A percentile compares a stretch with the other conserved stretches of the same genome.
Conservation (phyloP, 2,797 vertebrate genomes). For the Schizothorax lantsangensis region DNA sequence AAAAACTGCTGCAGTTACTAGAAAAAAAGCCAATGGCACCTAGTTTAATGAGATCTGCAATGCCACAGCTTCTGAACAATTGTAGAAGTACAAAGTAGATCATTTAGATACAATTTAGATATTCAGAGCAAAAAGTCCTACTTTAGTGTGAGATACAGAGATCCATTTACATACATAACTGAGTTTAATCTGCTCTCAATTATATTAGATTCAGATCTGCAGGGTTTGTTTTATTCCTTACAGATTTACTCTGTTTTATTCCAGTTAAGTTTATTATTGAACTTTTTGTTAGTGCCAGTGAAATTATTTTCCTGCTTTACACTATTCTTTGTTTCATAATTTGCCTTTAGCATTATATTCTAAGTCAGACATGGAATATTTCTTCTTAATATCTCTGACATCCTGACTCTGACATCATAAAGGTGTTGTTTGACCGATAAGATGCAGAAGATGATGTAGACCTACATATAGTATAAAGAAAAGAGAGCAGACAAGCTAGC, state of each 20-base stretch:
- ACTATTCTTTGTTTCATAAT: background rate
- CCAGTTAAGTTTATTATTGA: background rate
- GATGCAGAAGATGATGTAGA: background rate
- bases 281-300: background rate
- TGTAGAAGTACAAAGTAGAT: conserved; percentile 17
- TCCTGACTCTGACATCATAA: background rate
- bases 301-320: background rate
- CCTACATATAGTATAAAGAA: background rate
- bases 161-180: conserved; percentile 1
- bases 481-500: background rate
- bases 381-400: background rate
- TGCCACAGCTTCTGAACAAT: background rate
- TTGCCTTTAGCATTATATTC: background rate
- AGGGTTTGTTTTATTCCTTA: conserved; percentile 1
- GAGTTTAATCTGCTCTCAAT: background rate
- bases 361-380: background rate
- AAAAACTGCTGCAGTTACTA: background rate
- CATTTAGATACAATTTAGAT: conserved; percentile 8
- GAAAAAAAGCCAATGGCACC: background rate
- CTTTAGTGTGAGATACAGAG: background rate
- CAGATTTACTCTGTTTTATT: background rate
- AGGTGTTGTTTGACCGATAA: background rate
- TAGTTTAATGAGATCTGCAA: conserved; percentile 1
- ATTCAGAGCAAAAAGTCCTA: background rate
- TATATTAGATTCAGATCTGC: conserved; percentile 1